phyloP scores from a whole-genome alignment of 1,140 invertebrate species.

The Varroa destructor region DNA sequence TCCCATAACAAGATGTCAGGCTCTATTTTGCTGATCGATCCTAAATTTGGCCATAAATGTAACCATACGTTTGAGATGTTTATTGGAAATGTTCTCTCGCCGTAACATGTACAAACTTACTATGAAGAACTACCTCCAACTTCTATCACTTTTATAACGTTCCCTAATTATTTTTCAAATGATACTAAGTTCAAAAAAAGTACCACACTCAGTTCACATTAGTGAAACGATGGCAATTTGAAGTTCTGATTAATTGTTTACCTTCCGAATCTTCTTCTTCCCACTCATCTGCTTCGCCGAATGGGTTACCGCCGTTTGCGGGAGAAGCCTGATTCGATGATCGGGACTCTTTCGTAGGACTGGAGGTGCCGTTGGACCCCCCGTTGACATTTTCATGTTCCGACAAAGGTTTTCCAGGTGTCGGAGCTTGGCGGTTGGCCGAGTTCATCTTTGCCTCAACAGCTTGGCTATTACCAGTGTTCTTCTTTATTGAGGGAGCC shows the following conservation, averaged over 20 bases:
- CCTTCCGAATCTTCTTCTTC: slow-evolving; percentile 54
- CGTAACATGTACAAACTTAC: too few species aligned
- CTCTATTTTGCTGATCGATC: too few species aligned
- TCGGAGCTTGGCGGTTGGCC: background rate
- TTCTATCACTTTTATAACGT: too few species aligned
- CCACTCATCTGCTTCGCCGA: slow-evolving; percentile 50
- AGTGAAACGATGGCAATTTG: too few species aligned
- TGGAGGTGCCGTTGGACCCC: slow-evolving; percentile 10
- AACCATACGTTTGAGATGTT: too few species aligned
- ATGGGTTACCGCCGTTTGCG: slow-evolving; percentile 38
- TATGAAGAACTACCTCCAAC: too few species aligned
- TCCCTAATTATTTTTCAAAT: too few species aligned
- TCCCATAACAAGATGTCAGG: too few species aligned
- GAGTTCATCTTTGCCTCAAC: slow-evolving; percentile 24
- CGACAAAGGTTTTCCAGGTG: background rate
- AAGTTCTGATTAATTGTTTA: background rate
- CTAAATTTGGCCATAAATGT: too few species aligned
- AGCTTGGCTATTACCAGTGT: background rate
- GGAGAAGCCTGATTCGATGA: slow-evolving; percentile 25
- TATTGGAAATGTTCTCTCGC: too few species aligned
- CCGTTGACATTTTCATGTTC: background rate
- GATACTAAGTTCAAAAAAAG: too few species aligned
- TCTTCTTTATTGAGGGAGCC: slow-evolving; percentile 20
- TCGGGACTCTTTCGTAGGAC: slow-evolving; percentile 12
- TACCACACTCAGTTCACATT: too few species aligned